Percentiles rank a stretch among this genome's conserved stretches.
phyloP scores from a whole-genome alignment of 2,113 vertebrate genomes.

The Sebastes schlegelii region DNA sequence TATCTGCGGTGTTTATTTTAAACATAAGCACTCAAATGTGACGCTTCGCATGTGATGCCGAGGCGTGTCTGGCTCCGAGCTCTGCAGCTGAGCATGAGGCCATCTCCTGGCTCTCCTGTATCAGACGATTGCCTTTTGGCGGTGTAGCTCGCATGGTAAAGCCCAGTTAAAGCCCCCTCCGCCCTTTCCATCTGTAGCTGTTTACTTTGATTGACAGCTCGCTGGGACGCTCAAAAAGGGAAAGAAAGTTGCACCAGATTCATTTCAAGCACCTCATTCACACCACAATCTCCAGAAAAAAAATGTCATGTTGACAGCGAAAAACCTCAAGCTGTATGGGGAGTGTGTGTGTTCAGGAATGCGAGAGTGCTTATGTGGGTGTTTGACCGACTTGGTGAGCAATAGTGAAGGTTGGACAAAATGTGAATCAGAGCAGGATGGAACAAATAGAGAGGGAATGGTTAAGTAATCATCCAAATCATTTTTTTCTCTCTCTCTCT shows the following conservation, averaged over 20 bases:
- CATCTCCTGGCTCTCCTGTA: conserved; percentile 55
- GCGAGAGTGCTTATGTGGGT: conserved; percentile 50
- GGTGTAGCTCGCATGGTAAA: conserved; percentile 48
- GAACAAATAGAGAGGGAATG: conserved; percentile 61
- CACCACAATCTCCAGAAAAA: conserved; percentile 42
- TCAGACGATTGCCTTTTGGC: conserved; percentile 63
- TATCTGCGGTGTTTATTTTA: conserved; percentile 49
- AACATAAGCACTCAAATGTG: conserved; percentile 39
- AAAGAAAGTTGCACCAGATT: conserved; percentile 50
- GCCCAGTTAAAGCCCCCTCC: conserved; percentile 54
- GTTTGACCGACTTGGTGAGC: conserved; percentile 63
- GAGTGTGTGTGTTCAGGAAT: conserved; percentile 54
- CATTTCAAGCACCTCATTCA: conserved; percentile 45
- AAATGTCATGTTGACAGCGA: conserved; percentile 58
- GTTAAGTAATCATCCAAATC: conserved; percentile 66
- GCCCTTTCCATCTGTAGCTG: conserved; percentile 68
- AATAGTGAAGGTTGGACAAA: conserved; percentile 34
- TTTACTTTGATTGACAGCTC: conserved; percentile 69
- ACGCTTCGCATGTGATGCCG: conserved; percentile 44
- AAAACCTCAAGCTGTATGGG: conserved; percentile 56
- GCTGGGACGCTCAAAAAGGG: conserved; percentile 50
- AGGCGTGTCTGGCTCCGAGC: conserved; percentile 53
- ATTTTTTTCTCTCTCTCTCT: background rate
- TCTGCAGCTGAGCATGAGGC: conserved; percentile 65
- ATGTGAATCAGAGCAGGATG: conserved; percentile 55